These are phyloP conservation scores for Drosophila rhopaloa DNA, from an alignment of 1,140 invertebrate genomes.

Conservation along the genomic window DNA sequence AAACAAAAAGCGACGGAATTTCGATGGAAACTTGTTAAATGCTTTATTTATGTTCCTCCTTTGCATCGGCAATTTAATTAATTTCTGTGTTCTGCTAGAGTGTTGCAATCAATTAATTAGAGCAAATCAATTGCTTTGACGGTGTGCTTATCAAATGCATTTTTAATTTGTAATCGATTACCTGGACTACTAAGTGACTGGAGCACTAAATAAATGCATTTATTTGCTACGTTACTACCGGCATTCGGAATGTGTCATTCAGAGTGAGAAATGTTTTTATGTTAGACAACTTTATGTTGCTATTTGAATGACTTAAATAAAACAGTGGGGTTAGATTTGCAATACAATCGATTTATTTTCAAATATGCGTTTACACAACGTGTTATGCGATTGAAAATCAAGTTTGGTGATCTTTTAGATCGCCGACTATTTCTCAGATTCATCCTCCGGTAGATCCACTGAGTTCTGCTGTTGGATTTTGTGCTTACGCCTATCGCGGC, in stretches of 20 bases:
- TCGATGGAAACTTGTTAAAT: constrained; percentile 3
- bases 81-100: constrained; percentile 11
- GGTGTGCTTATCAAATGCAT: constrained; percentile 37
- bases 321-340: not conserved
- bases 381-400: not conserved
- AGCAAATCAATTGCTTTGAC: constrained; percentile 43
- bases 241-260: constrained; percentile 9
- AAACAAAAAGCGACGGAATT: constrained; percentile 6
- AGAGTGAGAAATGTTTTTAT: constrained; percentile 27
- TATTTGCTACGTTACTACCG: not conserved
- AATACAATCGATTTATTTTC: constrained; percentile 1
- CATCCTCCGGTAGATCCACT: constrained; percentile 31
- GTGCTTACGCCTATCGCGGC: constrained; percentile 61
- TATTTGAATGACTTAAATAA: not conserved
- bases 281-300: constrained; percentile 3
- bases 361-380: not conserved
- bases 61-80: constrained; percentile 22
- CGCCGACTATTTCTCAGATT: constrained; percentile 16
- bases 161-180: constrained; percentile 57
- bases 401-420: not conserved
- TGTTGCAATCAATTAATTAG: constrained; percentile 48
- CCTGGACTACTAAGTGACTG: not conserved
- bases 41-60: constrained; percentile 8
- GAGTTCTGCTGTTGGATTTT: constrained; percentile 55
- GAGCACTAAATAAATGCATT: constrained; percentile 11